These are phyloP conservation scores for Coelopa pilipes DNA, from an alignment of 2,888 invertebrate species.

Conservation along the genomic window DNA sequence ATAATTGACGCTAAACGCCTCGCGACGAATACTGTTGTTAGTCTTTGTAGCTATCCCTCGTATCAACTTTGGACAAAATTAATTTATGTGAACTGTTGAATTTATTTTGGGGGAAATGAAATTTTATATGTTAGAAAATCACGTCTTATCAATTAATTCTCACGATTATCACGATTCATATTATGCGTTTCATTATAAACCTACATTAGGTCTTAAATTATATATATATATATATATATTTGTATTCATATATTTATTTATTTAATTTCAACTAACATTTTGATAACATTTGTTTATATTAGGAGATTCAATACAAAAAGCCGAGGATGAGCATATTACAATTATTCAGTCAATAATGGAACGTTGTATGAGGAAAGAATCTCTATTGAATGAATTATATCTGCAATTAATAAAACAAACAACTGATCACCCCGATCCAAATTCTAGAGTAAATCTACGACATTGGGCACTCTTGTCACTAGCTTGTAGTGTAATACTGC, in stretches of 20 bases:
- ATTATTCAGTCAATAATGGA: conserved; percentile 91
- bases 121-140: no score
- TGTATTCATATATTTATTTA: neutral
- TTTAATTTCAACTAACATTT: neutral
- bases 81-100: no score
- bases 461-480: conserved; percentile 92
- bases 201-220: no score
- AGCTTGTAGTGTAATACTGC: conserved; percentile 84
- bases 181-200: no score
- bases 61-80: no score
- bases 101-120: no score
- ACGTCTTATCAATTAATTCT: no score
- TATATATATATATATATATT: no score
- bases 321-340: conserved; percentile 88
- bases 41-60: no score
- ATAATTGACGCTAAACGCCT: no score
- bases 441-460: conserved; percentile 84
- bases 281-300: conserved; percentile 30
- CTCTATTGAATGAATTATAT: conserved; percentile 88
- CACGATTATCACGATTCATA: no score
- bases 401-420: conserved; percentile 94
- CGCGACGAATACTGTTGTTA: no score
- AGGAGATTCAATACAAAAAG: conserved; percentile 75
- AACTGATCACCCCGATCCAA: conserved; percentile 90
- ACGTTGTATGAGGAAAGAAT: conserved; percentile 89